Evolutionary conservation across 2,797 vertebrate genomes (phyloP).

Genomic region (Lepus oiostolus): DNA sequence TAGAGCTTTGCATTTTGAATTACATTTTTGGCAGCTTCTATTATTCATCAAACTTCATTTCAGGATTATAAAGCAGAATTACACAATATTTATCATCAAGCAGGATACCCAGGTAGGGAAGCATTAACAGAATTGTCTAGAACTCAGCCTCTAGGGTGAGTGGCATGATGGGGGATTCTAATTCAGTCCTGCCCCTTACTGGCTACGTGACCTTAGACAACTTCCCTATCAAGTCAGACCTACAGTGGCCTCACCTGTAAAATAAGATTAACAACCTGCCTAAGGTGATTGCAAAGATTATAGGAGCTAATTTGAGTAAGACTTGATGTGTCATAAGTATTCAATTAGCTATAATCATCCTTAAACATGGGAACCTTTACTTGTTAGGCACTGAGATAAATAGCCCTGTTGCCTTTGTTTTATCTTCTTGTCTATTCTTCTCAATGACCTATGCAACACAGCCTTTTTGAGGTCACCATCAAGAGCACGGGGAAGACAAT

Average conservation of each 20-base stretch:
- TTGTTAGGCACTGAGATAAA: neutral
- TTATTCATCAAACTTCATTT: conserved; percentile 1
- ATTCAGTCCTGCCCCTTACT: neutral
- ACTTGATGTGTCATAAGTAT: neutral
- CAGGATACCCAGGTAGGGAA: neutral
- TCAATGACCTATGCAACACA: neutral
- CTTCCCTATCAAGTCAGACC: neutral
- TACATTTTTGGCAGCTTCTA: neutral
- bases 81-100: neutral
- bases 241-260: neutral
- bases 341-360: neutral
- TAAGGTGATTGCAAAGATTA: neutral
- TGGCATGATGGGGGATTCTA: neutral
- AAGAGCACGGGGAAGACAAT: neutral
- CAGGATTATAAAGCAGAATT: neutral
- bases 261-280: neutral
- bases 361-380: neutral
- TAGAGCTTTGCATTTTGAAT: neutral
- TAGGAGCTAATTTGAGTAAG: neutral
- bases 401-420: neutral
- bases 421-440: neutral
- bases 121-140: neutral
- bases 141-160: neutral
- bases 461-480: neutral
- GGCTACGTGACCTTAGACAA: neutral